A percentile compares a stretch with the other conserved stretches of the same genome.
These are phyloP conservation scores for Halocaridina rubra DNA, from an alignment of 2,888 invertebrate species.

Conservation along the genomic window DNA sequence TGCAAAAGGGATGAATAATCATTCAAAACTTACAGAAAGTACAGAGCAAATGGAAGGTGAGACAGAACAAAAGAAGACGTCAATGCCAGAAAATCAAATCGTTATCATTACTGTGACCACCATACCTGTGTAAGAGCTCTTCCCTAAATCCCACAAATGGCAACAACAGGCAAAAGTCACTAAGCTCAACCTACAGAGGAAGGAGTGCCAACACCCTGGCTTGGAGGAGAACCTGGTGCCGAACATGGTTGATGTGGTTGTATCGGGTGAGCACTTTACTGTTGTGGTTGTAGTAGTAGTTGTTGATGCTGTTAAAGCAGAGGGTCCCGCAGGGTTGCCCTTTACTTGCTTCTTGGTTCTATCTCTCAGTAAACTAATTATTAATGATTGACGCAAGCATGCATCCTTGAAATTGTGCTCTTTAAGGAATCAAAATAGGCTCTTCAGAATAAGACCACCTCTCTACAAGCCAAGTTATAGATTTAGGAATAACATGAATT, in stretches of 20 bases:
- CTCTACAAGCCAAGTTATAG: no score
- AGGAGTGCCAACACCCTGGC: slow-evolving; percentile 61
- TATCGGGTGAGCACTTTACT: slow-evolving; percentile 59
- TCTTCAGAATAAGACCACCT: slow-evolving; percentile 52
- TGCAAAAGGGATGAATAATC: no score
- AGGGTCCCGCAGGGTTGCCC: slow-evolving; percentile 55
- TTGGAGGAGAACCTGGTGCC: slow-evolving; percentile 58
- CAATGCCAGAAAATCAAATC: no score
- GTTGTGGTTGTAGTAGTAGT: slow-evolving; percentile 59
- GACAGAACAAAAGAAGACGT: no score
- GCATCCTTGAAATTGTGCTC: slow-evolving; percentile 52
- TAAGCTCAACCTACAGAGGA: slow-evolving; percentile 52
- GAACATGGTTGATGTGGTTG: slow-evolving; percentile 58
- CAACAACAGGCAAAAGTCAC: slow-evolving; percentile 46
- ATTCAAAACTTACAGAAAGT: no score
- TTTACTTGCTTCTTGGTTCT: slow-evolving; percentile 43
- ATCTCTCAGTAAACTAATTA: slow-evolving; percentile 41
- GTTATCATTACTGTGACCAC: not conserved
- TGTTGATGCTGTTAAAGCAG: slow-evolving; percentile 60
- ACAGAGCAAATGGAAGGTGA: no score
- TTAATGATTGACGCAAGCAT: slow-evolving; percentile 54
- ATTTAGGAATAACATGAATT: not conserved
- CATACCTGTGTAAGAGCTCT: slow-evolving; percentile 29
- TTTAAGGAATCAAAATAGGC: slow-evolving; percentile 23
- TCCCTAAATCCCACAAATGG: slow-evolving; percentile 32